phyloP scores from a whole-genome alignment of 2,797 vertebrate genomes.

The Uromys caudimaculatus region DNA sequence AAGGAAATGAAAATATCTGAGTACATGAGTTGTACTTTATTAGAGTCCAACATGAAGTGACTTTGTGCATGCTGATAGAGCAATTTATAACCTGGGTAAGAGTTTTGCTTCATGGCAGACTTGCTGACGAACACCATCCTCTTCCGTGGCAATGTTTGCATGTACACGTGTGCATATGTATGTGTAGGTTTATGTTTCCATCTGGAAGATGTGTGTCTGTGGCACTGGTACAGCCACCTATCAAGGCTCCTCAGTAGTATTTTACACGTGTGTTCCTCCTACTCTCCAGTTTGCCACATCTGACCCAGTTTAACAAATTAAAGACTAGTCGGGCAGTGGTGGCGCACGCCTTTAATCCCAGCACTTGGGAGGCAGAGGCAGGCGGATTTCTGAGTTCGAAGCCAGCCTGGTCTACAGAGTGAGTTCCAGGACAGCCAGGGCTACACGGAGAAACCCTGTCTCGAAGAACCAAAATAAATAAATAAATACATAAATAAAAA shows the following conservation, averaged over 20 bases:
- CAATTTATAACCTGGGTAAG: constrained; percentile 28
- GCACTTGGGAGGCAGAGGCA: too few relatives aligned
- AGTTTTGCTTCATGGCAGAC: constrained; percentile 58
- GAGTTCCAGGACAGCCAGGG: too few relatives aligned
- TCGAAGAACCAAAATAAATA: too few relatives aligned
- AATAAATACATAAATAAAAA: too few relatives aligned
- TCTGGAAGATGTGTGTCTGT: not conserved
- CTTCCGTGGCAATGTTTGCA: not conserved
- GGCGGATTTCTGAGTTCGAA: too few relatives aligned
- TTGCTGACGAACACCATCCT: constrained; percentile 21
- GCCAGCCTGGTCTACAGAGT: too few relatives aligned
- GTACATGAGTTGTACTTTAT: constrained; percentile 15
- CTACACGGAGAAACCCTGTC: too few relatives aligned
- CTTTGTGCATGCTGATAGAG: not conserved
- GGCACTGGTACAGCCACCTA: not conserved
- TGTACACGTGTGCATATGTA: not conserved
- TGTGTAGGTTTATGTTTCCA: not conserved
- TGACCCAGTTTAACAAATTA: constrained; percentile 28
- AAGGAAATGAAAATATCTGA: constrained; percentile 26
- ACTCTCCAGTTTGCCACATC: constrained; percentile 33
- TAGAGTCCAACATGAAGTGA: not conserved
- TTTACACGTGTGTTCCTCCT: not conserved
- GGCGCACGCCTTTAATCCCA: too few relatives aligned
- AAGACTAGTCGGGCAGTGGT: not conserved
- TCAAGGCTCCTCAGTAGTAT: not conserved